Conservation (phyloP, 2,797 vertebrate genomes). For the Brachyrhaphis roseni region DNA sequence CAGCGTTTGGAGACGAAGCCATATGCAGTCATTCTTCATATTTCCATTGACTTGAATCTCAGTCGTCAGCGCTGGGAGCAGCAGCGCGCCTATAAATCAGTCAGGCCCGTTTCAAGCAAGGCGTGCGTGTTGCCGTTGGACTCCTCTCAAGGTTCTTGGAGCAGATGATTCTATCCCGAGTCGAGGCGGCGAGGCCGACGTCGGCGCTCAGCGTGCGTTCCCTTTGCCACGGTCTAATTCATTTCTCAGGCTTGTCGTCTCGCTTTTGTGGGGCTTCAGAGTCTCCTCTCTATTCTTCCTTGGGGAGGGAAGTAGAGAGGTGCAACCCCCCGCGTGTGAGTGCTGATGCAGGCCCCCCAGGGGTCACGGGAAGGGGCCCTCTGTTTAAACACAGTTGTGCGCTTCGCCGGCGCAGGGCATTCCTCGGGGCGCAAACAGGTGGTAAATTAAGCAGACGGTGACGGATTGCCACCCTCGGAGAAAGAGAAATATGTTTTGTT, state of each 20-base stretch:
- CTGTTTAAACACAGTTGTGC: conserved; percentile 81
- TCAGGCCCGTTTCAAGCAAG: conserved; percentile 30
- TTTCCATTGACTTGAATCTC: conserved; percentile 61
- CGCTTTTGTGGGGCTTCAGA: conserved; percentile 64
- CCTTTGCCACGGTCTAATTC: conserved; percentile 60
- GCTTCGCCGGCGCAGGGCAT: conserved; percentile 65
- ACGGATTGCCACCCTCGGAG: conserved; percentile 73
- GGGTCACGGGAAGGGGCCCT: conserved; percentile 81
- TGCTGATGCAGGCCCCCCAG: conserved; percentile 52
- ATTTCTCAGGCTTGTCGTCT: conserved; percentile 77
- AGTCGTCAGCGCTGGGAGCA: conserved; percentile 44
- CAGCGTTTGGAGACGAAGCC: conserved; percentile 36
- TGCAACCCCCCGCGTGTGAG: conserved; percentile 63
- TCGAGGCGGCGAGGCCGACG: conserved; percentile 44
- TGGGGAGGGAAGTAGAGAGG: conserved; percentile 16
- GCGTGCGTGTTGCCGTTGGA: conserved; percentile 42
- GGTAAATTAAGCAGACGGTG: conserved; percentile 78
- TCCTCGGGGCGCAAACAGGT: conserved; percentile 77
- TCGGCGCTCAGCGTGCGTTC: conserved; percentile 53
- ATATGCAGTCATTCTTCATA: conserved; percentile 51
- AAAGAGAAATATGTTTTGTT: conserved; percentile 82
- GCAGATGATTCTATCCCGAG: conserved; percentile 49
- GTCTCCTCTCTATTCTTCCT: conserved; percentile 62
- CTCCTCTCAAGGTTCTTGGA: conserved; percentile 42
- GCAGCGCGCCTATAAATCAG: conserved; percentile 46